These are phyloP conservation scores for Zhuqinia jingwanae DNA, from an alignment of 2,888 invertebrate genomes.

Conservation along the genomic window DNA sequence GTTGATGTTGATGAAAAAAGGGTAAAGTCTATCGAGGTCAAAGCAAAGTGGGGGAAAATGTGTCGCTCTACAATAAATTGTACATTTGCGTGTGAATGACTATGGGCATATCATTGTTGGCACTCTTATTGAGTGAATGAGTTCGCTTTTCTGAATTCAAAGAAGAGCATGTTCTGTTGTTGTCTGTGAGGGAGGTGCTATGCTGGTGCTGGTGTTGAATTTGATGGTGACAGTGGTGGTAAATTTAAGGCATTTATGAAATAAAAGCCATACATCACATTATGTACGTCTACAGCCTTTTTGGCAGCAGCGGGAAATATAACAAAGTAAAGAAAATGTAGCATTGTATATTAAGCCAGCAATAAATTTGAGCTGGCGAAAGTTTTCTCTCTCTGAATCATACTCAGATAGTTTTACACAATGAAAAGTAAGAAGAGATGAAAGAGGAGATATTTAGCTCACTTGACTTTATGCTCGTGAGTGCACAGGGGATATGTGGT, in stretches of 20 bases:
- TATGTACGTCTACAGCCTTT: constrained; percentile 1
- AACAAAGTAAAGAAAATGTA: background rate
- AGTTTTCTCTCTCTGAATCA: no score
- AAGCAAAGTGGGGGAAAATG: no score
- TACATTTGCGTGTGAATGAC: background rate
- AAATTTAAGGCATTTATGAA: constrained; percentile 33
- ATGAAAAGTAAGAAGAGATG: background rate
- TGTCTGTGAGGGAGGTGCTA: background rate
- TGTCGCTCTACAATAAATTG: background rate
- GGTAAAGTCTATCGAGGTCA: constrained; percentile 1
- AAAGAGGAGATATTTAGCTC: no score
- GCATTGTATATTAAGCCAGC: background rate
- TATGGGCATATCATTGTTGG: background rate
- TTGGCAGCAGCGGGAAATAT: constrained; percentile 13
- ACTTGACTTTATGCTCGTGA: no score
- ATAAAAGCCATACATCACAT: constrained; percentile 38
- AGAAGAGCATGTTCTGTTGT: background rate
- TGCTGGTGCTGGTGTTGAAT: background rate
- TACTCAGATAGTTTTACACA: constrained; percentile 26
- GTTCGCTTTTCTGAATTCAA: no score
- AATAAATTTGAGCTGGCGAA: constrained; percentile 43
- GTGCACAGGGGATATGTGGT: no score
- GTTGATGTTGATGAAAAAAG: background rate
- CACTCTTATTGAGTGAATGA: constrained; percentile 17
- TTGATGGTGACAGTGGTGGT: background rate